phyloP scores from a whole-genome alignment of 2,888 invertebrate genomes.

The Osedax frankpressi region DNA sequence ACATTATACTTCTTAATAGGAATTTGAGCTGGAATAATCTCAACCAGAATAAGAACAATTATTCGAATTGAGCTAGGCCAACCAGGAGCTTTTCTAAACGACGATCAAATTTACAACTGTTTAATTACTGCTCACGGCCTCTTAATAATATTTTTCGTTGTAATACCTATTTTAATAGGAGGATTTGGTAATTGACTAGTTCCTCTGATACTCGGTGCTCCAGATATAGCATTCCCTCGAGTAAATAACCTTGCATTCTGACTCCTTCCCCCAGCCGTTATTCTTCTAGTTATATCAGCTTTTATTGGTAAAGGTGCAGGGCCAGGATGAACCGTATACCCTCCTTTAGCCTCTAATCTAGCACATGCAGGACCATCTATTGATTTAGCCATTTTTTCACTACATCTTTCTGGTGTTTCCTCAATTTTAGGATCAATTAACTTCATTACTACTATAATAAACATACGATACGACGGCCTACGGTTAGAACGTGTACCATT shows the following conservation, averaged over 20 bases:
- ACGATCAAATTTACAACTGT: slow-evolving; percentile 66
- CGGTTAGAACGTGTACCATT: slow-evolving; percentile 57
- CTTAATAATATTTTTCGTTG: slow-evolving; percentile 69
- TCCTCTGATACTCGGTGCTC: slow-evolving; percentile 62
- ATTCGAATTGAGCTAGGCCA: slow-evolving; percentile 58
- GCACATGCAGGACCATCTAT: slow-evolving; percentile 59
- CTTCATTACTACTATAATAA: slow-evolving; percentile 65
- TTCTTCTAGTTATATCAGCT: slow-evolving; percentile 55
- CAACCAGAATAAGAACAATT: slow-evolving; percentile 62
- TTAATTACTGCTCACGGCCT: slow-evolving; percentile 68
- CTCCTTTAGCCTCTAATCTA: slow-evolving; percentile 56
- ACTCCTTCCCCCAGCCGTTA: slow-evolving; percentile 59
- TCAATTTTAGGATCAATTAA: slow-evolving; percentile 62
- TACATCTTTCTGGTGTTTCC: slow-evolving; percentile 61
- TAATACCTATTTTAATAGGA: slow-evolving; percentile 51
- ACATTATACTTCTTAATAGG: slow-evolving; percentile 55
- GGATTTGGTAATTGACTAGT: slow-evolving; percentile 72
- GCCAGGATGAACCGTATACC: slow-evolving; percentile 67
- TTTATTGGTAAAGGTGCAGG: slow-evolving; percentile 60
- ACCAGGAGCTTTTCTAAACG: slow-evolving; percentile 57
- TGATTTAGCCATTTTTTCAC: slow-evolving; percentile 63
- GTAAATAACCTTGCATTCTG: slow-evolving; percentile 76
- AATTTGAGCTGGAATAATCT: slow-evolving; percentile 58
- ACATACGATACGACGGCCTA: slow-evolving; percentile 56
- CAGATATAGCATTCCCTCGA: slow-evolving; percentile 70